Evolutionary conservation across 2,113 vertebrate genomes (phyloP), one percentile per base, ranked within the genome.

Genomic region (Candoia aspera): DNA sequence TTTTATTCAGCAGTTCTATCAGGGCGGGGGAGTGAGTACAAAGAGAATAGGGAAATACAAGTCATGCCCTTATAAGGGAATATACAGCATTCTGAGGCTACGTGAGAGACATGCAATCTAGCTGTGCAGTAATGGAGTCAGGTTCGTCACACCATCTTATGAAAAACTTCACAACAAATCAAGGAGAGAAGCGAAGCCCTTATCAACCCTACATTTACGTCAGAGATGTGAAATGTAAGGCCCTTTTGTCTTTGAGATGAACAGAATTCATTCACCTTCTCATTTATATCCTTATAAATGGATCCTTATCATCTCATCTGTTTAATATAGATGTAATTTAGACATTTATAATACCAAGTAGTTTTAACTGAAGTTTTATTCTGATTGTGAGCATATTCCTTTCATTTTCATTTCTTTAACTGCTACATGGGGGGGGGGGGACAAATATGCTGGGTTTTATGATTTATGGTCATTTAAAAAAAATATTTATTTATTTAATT

Each of bases 281-380:
- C 90, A 94, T 95, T 94, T 87, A 96, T 95, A 94, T 93, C n/a
- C 37, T 73, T 95, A 91, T n/a, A n/a, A n/a, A 73, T 59, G 95
- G 90, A n/a, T 92, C 58, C 93, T 90, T 73, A 90, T 88, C n/a
- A 42, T 95, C 84, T 94, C 90, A 53, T 91, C 68, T 90, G 95
- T 96, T 93, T 87, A 94, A 95, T 87, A 93, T 42, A 91, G 84
- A 86, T 89, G 68, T 90, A 53, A 26, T 92, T 92, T 42, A 42
- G 9, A 19, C 53, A 88, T 94, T 49, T 86, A 91, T 89, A 93
- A 95, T 90, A 53, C 90, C 68, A 57, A 86, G 59, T 68, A 59
- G 2, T 91, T 87, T 85, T 73, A 96, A 94, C 83, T 87, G 29
- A 68, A 58, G 88, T 54, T 49, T 87, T 93, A 54, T 21, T 86